These are phyloP conservation scores for Orthosia gracilis DNA, from an alignment of 2,888 invertebrate genomes.

Conservation along the genomic window DNA sequence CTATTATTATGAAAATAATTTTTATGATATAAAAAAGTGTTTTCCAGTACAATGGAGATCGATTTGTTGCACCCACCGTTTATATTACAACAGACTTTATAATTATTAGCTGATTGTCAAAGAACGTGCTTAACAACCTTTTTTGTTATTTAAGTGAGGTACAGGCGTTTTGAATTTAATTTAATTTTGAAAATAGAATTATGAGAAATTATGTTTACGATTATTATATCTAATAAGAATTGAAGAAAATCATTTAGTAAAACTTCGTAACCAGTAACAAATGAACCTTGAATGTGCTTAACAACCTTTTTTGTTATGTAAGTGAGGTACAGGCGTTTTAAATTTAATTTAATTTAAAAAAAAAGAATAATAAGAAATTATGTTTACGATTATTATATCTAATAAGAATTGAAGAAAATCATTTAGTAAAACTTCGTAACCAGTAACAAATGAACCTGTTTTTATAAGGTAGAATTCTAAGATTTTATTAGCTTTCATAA, in stretches of 20 bases:
- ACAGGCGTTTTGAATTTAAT: constrained; percentile 14
- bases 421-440: background rate
- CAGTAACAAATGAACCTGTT: background rate
- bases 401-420: background rate
- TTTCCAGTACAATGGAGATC: constrained; percentile 55
- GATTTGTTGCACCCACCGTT: constrained; percentile 56
- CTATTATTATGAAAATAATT: constrained; percentile 62
- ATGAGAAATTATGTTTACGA: background rate
- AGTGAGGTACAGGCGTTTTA: constrained; percentile 34
- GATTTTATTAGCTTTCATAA: constrained; percentile 22
- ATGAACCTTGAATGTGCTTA: background rate
- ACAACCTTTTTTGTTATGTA: constrained; percentile 14
- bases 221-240: background rate
- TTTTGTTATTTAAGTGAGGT: constrained; percentile 25
- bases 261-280: too few species aligned
- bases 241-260: background rate
- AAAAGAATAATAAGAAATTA: background rate
- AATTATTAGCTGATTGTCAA: background rate
- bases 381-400: background rate
- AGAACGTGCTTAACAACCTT: constrained; percentile 4
- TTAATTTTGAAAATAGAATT: background rate
- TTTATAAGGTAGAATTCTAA: constrained; percentile 12
- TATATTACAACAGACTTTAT: constrained; percentile 26
- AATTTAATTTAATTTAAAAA: background rate
- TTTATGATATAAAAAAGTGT: constrained; percentile 53